Evolutionary conservation across 2,888 invertebrate genomes (phyloP).

Genomic region (Mythimna vitellina): DNA sequence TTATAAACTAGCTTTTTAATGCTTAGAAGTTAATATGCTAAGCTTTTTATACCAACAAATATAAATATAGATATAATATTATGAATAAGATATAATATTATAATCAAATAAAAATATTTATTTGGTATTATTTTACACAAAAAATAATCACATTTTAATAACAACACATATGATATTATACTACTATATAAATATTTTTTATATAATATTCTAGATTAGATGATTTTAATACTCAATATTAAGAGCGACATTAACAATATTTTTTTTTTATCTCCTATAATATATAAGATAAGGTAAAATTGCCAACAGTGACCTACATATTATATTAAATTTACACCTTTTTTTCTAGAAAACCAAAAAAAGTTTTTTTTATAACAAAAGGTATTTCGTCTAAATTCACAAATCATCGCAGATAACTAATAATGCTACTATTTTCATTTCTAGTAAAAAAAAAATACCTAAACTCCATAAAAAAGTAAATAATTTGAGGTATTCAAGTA

Average conservation of each 20-base stretch:
- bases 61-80: background rate
- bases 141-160: conserved; percentile 2
- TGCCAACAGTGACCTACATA: conserved; percentile 12
- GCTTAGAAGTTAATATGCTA: conserved; percentile 32
- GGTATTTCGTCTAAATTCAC: background rate
- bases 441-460: background rate
- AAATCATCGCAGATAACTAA: background rate
- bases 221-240: conserved; percentile 39
- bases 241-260: background rate
- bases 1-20: conserved; percentile 32
- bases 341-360: too few species aligned
- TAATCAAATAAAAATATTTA: background rate
- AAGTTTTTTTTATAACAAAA: background rate
- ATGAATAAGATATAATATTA: background rate
- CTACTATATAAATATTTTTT: background rate
- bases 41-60: conserved; percentile 27
- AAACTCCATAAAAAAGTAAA: background rate
- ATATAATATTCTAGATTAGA: conserved; percentile 3
- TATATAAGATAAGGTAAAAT: background rate
- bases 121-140: conserved; percentile 22
- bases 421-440: background rate
- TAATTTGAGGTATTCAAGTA: conserved; percentile 42
- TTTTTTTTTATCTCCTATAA: background rate
- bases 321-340: conserved; percentile 9
- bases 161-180: conserved; percentile 9